Percentiles rank a stretch among this genome's conserved stretches.
These are phyloP conservation scores for Eueremaeus valkanovi DNA, from an alignment of 2,888 invertebrate species.

Conservation along the genomic window DNA sequence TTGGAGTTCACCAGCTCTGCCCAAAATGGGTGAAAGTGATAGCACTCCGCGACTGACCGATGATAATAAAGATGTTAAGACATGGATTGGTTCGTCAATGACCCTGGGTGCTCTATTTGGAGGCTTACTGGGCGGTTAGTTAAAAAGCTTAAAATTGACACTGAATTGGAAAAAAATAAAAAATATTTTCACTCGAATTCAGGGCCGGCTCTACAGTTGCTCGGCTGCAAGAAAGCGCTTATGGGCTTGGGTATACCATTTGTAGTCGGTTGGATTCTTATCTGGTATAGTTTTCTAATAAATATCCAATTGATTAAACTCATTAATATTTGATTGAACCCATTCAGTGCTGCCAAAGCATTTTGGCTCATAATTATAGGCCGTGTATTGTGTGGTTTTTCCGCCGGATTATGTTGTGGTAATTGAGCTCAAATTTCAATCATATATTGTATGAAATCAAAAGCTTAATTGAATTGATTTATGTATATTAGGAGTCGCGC, in stretches of 20 bases:
- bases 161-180: neutral
- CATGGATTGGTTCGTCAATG: conserved; percentile 85
- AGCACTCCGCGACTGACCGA: neutral
- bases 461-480: neutral
- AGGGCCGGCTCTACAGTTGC: neutral
- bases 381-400: conserved; percentile 51
- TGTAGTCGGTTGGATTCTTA: conserved; percentile 51
- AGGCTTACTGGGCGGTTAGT: conserved; percentile 70
- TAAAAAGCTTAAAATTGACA: neutral
- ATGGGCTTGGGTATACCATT: conserved; percentile 50
- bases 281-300: conserved; percentile 46
- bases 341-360: neutral
- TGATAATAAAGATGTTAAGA: conserved; percentile 51
- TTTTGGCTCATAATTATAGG: conserved; percentile 48
- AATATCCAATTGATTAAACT: neutral
- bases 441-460: neutral
- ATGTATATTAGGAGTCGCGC: conserved; percentile 56
- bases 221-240: conserved; percentile 49
- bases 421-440: too few species aligned
- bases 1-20: conserved; percentile 78
- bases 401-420: conserved; percentile 50
- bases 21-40: conserved; percentile 60
- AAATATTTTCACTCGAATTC: neutral
- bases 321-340: neutral
- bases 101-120: conserved; percentile 78